Percentiles rank a stretch among this genome's conserved stretches.
Evolutionary conservation across 2,888 invertebrate species (phyloP).

Genomic region (Malacosoma neustria): DNA sequence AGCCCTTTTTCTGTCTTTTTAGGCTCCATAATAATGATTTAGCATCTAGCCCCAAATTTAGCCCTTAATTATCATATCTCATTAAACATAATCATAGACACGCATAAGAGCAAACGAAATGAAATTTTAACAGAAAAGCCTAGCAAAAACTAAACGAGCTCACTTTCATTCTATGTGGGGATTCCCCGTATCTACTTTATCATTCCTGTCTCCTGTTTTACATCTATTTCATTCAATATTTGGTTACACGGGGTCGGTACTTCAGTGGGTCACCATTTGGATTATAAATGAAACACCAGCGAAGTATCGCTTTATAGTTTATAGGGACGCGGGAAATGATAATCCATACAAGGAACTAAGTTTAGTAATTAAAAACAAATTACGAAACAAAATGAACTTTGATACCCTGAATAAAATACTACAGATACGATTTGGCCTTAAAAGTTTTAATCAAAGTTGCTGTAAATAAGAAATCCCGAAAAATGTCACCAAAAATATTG

Average conservation of each 20-base stretch:
- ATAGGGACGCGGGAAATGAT: neutral
- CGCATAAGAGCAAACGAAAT: no score
- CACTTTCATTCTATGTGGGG: neutral
- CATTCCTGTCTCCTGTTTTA: no score
- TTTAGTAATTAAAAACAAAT: neutral
- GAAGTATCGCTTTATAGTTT: no score
- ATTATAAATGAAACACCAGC: no score
- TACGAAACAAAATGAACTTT: neutral
- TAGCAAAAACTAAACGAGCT: neutral
- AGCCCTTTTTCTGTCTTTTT: no score
- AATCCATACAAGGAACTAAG: neutral
- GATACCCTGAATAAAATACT: neutral
- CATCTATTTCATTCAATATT: no score
- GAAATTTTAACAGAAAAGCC: no score
- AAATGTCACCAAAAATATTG: neutral
- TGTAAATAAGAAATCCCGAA: neutral
- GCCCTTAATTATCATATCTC: no score
- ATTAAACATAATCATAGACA: no score
- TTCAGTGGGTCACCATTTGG: neutral
- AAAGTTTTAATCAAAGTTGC: neutral
- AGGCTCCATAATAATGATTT: no score
- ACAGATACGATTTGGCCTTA: neutral
- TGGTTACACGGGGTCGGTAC: neutral
- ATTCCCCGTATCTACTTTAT: no score
- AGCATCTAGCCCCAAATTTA: no score